Evolutionary conservation across 2,113 vertebrate genomes (phyloP), one percentile per base, ranked within the genome.

Genomic region (Centropristis striata): DNA sequence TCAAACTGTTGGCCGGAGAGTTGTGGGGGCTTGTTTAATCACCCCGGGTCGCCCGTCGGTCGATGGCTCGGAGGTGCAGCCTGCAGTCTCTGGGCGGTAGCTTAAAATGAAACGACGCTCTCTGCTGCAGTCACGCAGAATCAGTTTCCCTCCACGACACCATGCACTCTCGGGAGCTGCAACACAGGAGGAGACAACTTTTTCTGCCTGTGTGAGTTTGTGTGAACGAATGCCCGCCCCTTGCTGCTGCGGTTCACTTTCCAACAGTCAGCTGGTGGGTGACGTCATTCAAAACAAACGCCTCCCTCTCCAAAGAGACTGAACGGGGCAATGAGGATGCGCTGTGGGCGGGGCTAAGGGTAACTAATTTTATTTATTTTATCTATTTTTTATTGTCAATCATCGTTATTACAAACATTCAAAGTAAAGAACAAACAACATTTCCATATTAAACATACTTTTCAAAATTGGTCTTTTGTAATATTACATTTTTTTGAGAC

Each of bases 221-320:
- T 44, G 14, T 44, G 13, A 14, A 16, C 72, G 54, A 84, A n/a
- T n/a, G 73, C 78, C 32, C 75, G 47, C 63, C 55, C 41, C 18
- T 4, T 13, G 37, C 42, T 16, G 11, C 16, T 32, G 46, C 0
- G 36, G 70, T 85, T 81, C 76, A 79, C 61, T 75, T 90, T 91
- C 85, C 59, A 81, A 3, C 46, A 25, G 80, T 92, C 90, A 91
- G 86, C 90, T 91, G 89, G 86, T 68, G 0, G 2, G 12, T 78
- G 16, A 86, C 90, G 88, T 90, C 83, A 90, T 78, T 14, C 65
- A 83, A 80, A 89, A 88, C 83, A 87, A 88, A 85, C 77, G 1
- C 68, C 71, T 54, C 68, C 68, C 21, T 25, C 41, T 54, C n/a
- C 57, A 16, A 28, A 49, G 53, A 75, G 7, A 2, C 20, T 10